These are phyloP conservation scores for Mungos mungo DNA, from an alignment of 2,113 vertebrate species.

Conservation along the genomic window DNA sequence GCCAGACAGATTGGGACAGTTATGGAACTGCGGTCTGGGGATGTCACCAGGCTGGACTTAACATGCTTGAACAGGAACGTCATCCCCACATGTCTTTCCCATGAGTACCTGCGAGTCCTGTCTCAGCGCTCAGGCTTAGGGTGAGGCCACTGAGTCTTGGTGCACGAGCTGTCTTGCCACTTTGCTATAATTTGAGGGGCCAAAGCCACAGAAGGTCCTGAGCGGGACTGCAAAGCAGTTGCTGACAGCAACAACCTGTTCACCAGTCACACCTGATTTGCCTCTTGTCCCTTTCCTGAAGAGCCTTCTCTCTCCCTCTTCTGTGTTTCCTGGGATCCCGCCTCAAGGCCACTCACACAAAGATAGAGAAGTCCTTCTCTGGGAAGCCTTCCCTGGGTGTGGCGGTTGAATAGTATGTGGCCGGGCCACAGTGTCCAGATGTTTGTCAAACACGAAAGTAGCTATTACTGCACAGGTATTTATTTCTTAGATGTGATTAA, in stretches of 20 bases:
- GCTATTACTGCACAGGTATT: neutral
- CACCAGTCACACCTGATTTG: accelerated
- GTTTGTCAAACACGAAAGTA: neutral
- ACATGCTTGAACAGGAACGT: neutral
- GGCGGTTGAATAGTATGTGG: accelerated
- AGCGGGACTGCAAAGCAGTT: no score
- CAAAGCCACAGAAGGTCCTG: neutral
- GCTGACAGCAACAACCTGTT: accelerated
- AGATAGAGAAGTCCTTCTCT: accelerated
- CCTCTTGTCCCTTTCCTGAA: neutral
- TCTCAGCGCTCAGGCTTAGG: neutral
- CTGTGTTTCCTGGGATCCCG: no score
- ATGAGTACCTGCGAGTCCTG: neutral
- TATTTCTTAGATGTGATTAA: neutral
- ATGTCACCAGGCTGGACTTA: neutral
- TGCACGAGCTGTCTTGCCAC: neutral
- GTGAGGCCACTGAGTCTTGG: accelerated
- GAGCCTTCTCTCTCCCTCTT: neutral
- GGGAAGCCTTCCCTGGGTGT: neutral
- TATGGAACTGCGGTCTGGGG: no score
- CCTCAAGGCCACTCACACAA: neutral
- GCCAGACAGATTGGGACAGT: neutral
- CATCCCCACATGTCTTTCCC: neutral
- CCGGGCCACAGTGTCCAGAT: neutral
- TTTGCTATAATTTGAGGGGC: neutral